Conservation (phyloP, 2,113 vertebrate species). For the Mus spicilegus region DNA sequence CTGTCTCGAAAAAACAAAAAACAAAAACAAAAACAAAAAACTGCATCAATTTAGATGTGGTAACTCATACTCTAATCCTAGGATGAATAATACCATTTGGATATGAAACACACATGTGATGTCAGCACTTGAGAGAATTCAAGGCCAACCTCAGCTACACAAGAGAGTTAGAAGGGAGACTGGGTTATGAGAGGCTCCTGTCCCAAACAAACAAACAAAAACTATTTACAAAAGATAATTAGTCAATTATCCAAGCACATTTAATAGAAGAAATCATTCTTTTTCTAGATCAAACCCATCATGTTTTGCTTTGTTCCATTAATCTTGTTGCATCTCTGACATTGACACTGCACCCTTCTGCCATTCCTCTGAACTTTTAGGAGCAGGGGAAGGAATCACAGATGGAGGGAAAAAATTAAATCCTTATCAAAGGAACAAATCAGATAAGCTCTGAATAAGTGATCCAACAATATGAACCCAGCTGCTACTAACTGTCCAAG, state of each 20-base stretch:
- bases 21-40: too few relatives aligned
- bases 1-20: too few relatives aligned
- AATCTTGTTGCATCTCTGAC: background rate
- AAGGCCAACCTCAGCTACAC: background rate
- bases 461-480: background rate
- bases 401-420: background rate
- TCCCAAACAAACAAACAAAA: background rate
- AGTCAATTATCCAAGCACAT: conserved; percentile 2
- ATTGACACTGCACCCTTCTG: background rate
- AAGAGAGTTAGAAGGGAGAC: background rate
- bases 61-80: background rate
- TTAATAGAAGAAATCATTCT: conserved; percentile 31
- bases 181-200: background rate
- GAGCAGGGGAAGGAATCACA: background rate
- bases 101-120: background rate
- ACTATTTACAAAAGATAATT: background rate
- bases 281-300: conserved; percentile 18
- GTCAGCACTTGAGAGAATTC: background rate
- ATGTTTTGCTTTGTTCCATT: conserved; percentile 10
- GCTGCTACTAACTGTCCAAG: background rate
- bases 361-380: background rate
- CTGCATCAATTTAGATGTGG: background rate
- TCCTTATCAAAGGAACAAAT: background rate
- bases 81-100: background rate
- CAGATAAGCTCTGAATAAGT: background rate